A percentile compares a stretch with the other conserved stretches of the same genome.
Evolutionary conservation across 2,888 invertebrate genomes (phyloP).

Genomic region (Acanthococcus lagerstroemiae): DNA sequence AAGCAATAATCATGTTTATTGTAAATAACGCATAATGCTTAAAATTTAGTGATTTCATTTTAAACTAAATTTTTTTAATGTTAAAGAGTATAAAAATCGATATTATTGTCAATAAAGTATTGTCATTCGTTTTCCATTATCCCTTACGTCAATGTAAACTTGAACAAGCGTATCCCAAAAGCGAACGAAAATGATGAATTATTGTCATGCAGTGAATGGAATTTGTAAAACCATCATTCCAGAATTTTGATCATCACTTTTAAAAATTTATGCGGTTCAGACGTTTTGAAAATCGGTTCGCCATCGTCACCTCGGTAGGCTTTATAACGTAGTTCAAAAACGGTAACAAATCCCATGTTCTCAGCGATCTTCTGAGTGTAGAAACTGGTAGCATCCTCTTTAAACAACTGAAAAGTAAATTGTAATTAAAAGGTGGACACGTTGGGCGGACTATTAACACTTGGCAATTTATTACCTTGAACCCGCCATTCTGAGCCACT

Average conservation of each 20-base stretch:
- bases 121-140: not conserved
- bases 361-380: constrained; percentile 66
- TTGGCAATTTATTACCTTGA: constrained; percentile 54
- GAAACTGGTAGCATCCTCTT: constrained; percentile 70
- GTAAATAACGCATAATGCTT: not conserved
- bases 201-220: not conserved
- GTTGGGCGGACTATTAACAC: not conserved
- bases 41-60: not conserved
- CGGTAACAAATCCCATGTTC: constrained; percentile 54
- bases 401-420: constrained; percentile 51
- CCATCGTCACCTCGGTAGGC: constrained; percentile 56
- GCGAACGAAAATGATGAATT: not conserved
- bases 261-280: constrained; percentile 61
- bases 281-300: constrained; percentile 51
- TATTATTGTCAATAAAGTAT: not conserved
- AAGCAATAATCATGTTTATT: no score
- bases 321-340: constrained; percentile 57
- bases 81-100: no score
- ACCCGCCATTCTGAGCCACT: constrained; percentile 54
- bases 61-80: not conserved
- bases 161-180: not conserved
- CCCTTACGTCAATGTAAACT: not conserved
- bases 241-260: constrained; percentile 52
- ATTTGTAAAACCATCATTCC: constrained; percentile 24
- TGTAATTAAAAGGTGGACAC: not conserved